Evolutionary conservation across 2,797 vertebrate species (phyloP).

Genomic region (Oceanodroma leucorhoa): DNA sequence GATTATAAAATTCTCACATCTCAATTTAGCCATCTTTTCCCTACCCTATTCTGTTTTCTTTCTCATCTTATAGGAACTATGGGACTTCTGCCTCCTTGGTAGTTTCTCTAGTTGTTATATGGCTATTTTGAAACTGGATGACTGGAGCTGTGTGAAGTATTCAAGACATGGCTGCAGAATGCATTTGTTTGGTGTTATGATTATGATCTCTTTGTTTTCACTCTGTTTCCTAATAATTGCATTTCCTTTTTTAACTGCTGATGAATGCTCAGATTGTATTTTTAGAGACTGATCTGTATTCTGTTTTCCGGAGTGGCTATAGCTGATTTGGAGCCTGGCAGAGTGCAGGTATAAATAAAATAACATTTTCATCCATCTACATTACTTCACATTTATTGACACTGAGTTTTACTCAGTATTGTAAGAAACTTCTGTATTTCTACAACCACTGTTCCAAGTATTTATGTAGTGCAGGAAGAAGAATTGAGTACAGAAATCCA

Average conservation of each 20-base stretch:
- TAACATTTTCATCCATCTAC: not conserved
- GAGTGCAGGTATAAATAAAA: not conserved
- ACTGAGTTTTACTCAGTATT: not conserved
- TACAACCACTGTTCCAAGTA: not conserved
- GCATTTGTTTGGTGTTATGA: not conserved
- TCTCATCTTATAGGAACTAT: not conserved
- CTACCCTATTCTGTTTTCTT: not conserved
- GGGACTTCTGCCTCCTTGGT: not conserved
- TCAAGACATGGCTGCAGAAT: not conserved
- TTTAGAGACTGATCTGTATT: not conserved
- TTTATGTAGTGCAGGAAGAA: not conserved
- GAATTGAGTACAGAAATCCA: not conserved
- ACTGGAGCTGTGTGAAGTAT: not conserved
- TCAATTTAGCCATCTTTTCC: not conserved
- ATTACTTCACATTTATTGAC: not conserved
- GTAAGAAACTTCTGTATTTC: not conserved
- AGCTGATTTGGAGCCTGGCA: not conserved
- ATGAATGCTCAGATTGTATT: not conserved
- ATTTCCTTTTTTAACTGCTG: not conserved
- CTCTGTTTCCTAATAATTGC: not conserved
- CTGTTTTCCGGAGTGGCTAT: not conserved
- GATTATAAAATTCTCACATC: not conserved
- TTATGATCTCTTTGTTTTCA: not conserved
- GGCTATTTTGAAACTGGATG: not conserved
- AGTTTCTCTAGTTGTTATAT: not conserved